These are phyloP conservation scores for Cranoglanis bouderius DNA, from an alignment of 2,113 vertebrate species.

Conservation along the genomic window DNA sequence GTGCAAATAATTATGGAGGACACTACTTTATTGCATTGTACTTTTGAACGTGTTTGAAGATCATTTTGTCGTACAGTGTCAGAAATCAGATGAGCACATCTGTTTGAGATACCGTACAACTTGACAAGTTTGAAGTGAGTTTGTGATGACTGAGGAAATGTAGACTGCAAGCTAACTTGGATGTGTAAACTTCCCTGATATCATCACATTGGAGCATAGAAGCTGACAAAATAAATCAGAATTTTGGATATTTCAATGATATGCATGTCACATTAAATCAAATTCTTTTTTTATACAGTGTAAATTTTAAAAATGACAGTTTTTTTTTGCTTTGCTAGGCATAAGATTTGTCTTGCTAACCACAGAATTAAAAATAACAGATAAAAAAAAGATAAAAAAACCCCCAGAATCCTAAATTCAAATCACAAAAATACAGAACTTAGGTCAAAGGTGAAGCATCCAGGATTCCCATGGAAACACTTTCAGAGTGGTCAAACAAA, in stretches of 20 bases:
- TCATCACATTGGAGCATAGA: not conserved
- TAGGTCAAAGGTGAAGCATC: not conserved
- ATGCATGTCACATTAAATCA: not conserved
- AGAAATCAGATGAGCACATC: not conserved
- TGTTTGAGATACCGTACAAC: not conserved
- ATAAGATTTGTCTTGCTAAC: not conserved
- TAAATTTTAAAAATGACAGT: not conserved
- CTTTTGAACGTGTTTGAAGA: not conserved
- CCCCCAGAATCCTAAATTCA: not conserved
- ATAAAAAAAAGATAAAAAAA: not conserved
- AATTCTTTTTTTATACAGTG: not conserved
- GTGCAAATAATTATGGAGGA: too few species aligned
- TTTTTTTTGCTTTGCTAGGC: not conserved
- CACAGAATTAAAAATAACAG: not conserved
- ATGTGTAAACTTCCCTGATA: not conserved
- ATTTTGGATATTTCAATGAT: not conserved
- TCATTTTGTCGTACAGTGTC: not conserved
- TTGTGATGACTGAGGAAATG: not conserved
- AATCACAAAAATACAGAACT: not conserved
- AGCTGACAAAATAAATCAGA: not conserved
- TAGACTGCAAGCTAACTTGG: not conserved
- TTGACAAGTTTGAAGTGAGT: not conserved
- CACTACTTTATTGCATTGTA: not conserved
- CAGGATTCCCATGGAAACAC: not conserved
- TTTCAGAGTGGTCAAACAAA: not conserved